A percentile compares a stretch with the other conserved stretches of the same genome.
Conservation (phyloP, 2,113 vertebrate species). For the Trinectes maculatus region DNA sequence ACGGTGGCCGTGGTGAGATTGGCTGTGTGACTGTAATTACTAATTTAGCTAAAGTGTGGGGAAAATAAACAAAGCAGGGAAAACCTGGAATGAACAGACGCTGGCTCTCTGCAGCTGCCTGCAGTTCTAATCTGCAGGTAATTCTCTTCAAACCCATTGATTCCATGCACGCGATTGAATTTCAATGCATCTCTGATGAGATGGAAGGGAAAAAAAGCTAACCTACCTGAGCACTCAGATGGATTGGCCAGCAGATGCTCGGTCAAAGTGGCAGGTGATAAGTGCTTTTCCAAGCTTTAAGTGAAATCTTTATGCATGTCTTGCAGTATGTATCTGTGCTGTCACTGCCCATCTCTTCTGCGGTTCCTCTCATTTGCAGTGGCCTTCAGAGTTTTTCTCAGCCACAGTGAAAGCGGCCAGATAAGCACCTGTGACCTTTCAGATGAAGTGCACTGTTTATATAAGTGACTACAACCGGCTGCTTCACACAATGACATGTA, state of each 20-base stretch:
- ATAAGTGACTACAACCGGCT: constrained; percentile 48
- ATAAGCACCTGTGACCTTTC: constrained; percentile 73
- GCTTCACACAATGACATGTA: constrained; percentile 11
- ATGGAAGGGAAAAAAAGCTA: constrained; percentile 34
- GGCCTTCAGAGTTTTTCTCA: constrained; percentile 39
- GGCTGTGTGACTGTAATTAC: constrained; percentile 80
- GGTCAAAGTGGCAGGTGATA: constrained; percentile 74
- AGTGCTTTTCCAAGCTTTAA: constrained; percentile 66
- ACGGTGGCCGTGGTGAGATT: constrained; percentile 73
- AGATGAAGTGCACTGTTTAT: constrained; percentile 56
- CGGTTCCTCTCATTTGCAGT: constrained; percentile 40
- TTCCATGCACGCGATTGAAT: constrained; percentile 79
- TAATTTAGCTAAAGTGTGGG: constrained; percentile 81
- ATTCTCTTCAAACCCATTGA: constrained; percentile 79
- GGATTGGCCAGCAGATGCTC: constrained; percentile 75
- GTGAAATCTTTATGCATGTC: constrained; percentile 72
- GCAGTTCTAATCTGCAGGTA: constrained; percentile 77
- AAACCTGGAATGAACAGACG: constrained; percentile 70
- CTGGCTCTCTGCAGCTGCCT: constrained; percentile 71
- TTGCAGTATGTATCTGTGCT: constrained; percentile 39
- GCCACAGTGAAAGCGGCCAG: constrained; percentile 25
- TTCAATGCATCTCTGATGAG: constrained; percentile 79
- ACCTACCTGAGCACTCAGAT: constrained; percentile 70
- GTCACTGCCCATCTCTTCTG: constrained; percentile 56
- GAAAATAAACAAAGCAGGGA: constrained; percentile 79